Percentiles rank a stretch among this genome's conserved stretches.
Conservation (phyloP, 2,113 vertebrate species). For the Oophaga pumilio region DNA sequence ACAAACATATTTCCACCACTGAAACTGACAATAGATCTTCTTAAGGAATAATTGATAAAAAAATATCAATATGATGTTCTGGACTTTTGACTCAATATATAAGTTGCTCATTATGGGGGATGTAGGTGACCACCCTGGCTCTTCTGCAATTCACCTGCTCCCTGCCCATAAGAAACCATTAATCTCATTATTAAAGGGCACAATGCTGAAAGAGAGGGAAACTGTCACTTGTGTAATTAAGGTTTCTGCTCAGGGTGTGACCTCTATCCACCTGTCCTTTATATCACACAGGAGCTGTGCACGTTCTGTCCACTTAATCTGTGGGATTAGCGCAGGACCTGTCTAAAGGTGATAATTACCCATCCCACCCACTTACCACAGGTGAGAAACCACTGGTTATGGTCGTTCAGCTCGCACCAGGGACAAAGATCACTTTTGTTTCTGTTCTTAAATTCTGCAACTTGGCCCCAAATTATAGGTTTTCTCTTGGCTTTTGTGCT, state of each 20-base stretch:
- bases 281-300: conserved; percentile 60
- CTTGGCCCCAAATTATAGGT: conserved; percentile 45
- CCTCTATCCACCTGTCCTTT: conserved; percentile 64
- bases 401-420: conserved; percentile 28
- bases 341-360: conserved; percentile 64
- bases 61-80: neutral
- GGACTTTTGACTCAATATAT: neutral
- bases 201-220: neutral
- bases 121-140: neutral
- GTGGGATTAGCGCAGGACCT: conserved; percentile 65
- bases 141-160: conserved; percentile 39
- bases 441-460: conserved; percentile 46
- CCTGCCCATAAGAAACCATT: conserved; percentile 20
- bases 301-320: conserved; percentile 64
- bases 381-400: conserved; percentile 56
- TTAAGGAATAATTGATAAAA: too few relatives aligned
- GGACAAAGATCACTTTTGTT: conserved; percentile 46
- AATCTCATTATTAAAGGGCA: conserved; percentile 35
- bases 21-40: too few relatives aligned
- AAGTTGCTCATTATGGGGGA: neutral
- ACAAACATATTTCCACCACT: too few relatives aligned
- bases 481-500: conserved; percentile 33
- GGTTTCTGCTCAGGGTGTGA: conserved; percentile 55
- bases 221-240: conserved; percentile 16
- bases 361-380: conserved; percentile 46